Evolutionary conservation across 2,888 invertebrate genomes (phyloP).

Genomic region (Lasiommata megera): DNA sequence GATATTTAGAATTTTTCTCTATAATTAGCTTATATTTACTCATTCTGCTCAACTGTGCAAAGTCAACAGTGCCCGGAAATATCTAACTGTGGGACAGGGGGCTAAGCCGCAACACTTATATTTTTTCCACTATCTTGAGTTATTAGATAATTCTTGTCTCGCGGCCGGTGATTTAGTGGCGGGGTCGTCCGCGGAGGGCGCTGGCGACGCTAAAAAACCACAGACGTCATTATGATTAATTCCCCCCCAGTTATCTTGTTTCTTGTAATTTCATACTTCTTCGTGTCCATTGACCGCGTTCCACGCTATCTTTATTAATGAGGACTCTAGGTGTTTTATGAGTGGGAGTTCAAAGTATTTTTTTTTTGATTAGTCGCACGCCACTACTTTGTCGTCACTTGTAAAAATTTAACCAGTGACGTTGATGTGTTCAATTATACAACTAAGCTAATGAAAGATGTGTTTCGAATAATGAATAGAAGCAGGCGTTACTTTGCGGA

Average conservation of each 20-base stretch:
- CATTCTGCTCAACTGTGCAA: background rate
- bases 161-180: constrained; percentile 60
- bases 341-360: constrained; percentile 1
- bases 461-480: no score
- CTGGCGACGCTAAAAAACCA: constrained; percentile 49
- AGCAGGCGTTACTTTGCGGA: no score
- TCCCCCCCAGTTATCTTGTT: constrained; percentile 48
- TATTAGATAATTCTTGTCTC: constrained; percentile 74
- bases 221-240: constrained; percentile 67
- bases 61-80: background rate
- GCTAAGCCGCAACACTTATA: constrained; percentile 29
- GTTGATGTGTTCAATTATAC: no score
- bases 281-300: constrained; percentile 35
- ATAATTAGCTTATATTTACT: no score
- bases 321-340: constrained; percentile 6
- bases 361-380: no score
- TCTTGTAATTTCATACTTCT: constrained; percentile 52
- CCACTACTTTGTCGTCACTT: no score
- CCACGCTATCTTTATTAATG: constrained; percentile 13
- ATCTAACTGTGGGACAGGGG: no score
- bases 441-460: no score
- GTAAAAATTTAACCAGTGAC: no score
- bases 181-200: constrained; percentile 56
- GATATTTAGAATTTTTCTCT: no score
- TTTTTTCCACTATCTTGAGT: constrained; percentile 66